These are phyloP conservation scores for Drosophila santomea DNA, from an alignment of 1,140 invertebrate genomes.

Conservation along the genomic window DNA sequence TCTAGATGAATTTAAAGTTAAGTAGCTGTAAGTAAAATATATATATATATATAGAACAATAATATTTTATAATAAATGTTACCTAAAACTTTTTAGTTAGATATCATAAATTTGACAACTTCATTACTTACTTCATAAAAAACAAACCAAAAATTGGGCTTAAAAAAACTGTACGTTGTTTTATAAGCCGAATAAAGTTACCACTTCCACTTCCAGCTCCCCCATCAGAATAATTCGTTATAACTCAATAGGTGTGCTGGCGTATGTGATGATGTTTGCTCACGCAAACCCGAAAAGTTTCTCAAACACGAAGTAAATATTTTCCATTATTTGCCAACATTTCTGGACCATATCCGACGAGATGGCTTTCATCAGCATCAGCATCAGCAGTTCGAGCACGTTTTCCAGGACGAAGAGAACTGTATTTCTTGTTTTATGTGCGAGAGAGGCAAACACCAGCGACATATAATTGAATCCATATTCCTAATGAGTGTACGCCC, in stretches of 20 bases:
- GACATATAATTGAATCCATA: slow-evolving; percentile 75
- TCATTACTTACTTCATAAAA: too few species aligned
- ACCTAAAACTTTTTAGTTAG: too few species aligned
- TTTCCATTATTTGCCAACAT: slow-evolving; percentile 42
- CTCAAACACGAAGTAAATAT: slow-evolving; percentile 35
- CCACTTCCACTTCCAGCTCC: not conserved
- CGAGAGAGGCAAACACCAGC: slow-evolving; percentile 44
- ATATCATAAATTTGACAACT: too few species aligned
- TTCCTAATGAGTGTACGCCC: slow-evolving; percentile 71
- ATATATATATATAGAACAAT: too few species aligned
- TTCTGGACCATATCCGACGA: slow-evolving; percentile 15
- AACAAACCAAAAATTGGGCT: too few species aligned
- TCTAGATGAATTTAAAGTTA: too few species aligned
- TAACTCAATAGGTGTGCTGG: slow-evolving; percentile 7
- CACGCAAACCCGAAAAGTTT: slow-evolving; percentile 4
- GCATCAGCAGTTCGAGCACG: slow-evolving; percentile 36
- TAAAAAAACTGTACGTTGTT: too few species aligned
- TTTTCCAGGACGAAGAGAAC: slow-evolving; percentile 25
- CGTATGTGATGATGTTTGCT: slow-evolving; percentile 7
- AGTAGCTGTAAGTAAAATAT: too few species aligned
- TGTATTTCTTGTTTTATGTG: slow-evolving; percentile 46
- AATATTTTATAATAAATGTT: too few species aligned
- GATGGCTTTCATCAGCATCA: slow-evolving; percentile 26
- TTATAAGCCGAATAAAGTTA: not conserved
- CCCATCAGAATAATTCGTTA: not conserved